Evolutionary conservation across 64 coral and sea anemone species (phyloP).

Genomic region (Porites australiensis): DNA sequence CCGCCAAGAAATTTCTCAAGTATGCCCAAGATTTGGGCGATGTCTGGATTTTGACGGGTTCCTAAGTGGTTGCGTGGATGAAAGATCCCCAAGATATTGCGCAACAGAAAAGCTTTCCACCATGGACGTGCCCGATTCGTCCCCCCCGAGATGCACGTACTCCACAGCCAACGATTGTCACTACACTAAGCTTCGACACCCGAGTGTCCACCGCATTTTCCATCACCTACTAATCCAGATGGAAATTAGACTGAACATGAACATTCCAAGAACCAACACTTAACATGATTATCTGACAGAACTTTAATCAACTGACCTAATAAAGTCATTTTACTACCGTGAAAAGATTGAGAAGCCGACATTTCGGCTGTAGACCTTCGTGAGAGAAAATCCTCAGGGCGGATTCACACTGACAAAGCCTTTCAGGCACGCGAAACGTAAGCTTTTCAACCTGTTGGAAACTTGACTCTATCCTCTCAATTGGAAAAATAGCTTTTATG

Average conservation of each 20-base stretch:
- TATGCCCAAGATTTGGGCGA: conserved; percentile 59
- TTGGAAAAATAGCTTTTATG: too few relatives aligned
- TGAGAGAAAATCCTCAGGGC: too few relatives aligned
- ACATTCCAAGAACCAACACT: too few relatives aligned
- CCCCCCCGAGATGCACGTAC: conserved; percentile 59
- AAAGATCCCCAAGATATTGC: conserved; percentile 70
- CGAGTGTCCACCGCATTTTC: conserved; percentile 71
- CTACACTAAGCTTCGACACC: conserved; percentile 55
- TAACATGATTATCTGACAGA: too few relatives aligned
- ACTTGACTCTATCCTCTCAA: too few relatives aligned
- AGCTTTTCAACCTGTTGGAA: too few relatives aligned
- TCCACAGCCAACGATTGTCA: conserved; percentile 64
- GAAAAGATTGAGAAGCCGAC: too few relatives aligned
- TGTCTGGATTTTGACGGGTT: conserved; percentile 83
- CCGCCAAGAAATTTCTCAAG: conserved; percentile 63
- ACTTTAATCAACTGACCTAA: too few relatives aligned
- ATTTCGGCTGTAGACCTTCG: too few relatives aligned
- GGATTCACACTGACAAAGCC: too few relatives aligned
- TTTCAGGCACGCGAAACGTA: too few relatives aligned
- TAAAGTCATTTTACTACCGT: too few relatives aligned
- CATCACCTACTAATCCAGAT: conserved; percentile 82
- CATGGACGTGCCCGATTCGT: conserved; percentile 77
- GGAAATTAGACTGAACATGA: conserved; percentile 63
- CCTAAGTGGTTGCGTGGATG: conserved; percentile 83
- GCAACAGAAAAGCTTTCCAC: conserved; percentile 57